These are phyloP conservation scores for Cancer borealis DNA, from an alignment of 2,888 invertebrate species.

Conservation along the genomic window DNA sequence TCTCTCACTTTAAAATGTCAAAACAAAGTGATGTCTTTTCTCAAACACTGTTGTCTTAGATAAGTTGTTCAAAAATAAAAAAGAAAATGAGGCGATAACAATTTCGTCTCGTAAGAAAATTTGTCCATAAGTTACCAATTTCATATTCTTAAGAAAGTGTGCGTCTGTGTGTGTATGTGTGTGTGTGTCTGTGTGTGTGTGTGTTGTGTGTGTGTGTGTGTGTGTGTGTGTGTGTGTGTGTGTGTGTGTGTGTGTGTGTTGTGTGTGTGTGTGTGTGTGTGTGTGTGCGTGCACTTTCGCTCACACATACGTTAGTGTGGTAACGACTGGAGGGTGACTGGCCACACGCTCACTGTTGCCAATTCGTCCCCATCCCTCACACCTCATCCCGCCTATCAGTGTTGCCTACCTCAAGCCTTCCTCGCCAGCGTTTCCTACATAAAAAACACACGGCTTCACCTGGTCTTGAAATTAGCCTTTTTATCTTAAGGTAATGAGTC, in stretches of 20 bases:
- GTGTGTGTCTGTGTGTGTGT: background rate
- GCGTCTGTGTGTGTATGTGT: background rate
- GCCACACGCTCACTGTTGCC: background rate
- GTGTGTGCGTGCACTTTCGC: background rate
- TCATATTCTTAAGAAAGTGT: background rate
- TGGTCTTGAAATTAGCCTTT: background rate
- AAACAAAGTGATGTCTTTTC: background rate
- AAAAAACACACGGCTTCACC: background rate
- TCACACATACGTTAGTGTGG: conserved; percentile 7
- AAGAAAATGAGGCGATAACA: background rate
- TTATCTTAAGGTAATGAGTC: background rate
- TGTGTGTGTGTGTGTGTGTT: background rate
- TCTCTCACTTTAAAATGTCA: background rate
- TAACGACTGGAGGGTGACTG: too few species aligned
- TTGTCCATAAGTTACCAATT: background rate
- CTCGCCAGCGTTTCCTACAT: background rate
- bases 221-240: background rate
- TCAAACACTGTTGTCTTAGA: background rate
- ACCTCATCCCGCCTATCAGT: background rate
- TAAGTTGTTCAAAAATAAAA: background rate
- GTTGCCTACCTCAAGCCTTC: background rate
- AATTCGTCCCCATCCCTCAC: background rate
- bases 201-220: background rate
- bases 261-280: background rate
- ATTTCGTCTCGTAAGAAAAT: background rate